Conservation (phyloP, 2,888 invertebrate species). For the Calameuta pallipes region DNA sequence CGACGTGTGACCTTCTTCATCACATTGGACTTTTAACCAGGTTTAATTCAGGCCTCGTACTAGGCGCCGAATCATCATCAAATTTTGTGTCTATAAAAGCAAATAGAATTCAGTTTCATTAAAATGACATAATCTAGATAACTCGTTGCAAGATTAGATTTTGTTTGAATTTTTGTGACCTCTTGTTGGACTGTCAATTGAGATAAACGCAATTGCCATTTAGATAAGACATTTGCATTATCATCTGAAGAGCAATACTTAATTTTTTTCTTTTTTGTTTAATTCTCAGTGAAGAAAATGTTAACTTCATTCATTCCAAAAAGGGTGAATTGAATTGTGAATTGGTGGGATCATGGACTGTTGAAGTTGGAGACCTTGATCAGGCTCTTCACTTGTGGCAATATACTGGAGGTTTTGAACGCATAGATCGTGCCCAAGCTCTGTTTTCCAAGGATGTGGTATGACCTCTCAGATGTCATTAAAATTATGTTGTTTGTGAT, state of each 20-base stretch:
- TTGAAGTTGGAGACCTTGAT: conserved; percentile 96
- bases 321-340: conserved; percentile 82
- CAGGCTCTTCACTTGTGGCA: conserved; percentile 97
- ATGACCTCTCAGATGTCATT: conserved; percentile 6
- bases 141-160: background rate
- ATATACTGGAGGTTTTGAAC: conserved; percentile 92
- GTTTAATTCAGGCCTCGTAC: background rate
- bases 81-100: background rate
- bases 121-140: background rate
- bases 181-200: background rate
- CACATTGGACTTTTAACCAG: background rate
- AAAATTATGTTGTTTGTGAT: background rate
- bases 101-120: background rate
- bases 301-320: conserved; percentile 81
- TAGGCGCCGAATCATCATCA: background rate
- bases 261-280: background rate
- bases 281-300: conserved; percentile 76
- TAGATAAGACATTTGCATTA: background rate
- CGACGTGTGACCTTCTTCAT: background rate
- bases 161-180: background rate
- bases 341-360: conserved; percentile 95
- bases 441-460: conserved; percentile 78
- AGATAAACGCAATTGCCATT: background rate
- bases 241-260: background rate
- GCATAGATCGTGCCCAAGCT: conserved; percentile 82